Evolutionary conservation across 2,888 invertebrate species (phyloP).

Genomic region (Drosophila fungiperda): DNA sequence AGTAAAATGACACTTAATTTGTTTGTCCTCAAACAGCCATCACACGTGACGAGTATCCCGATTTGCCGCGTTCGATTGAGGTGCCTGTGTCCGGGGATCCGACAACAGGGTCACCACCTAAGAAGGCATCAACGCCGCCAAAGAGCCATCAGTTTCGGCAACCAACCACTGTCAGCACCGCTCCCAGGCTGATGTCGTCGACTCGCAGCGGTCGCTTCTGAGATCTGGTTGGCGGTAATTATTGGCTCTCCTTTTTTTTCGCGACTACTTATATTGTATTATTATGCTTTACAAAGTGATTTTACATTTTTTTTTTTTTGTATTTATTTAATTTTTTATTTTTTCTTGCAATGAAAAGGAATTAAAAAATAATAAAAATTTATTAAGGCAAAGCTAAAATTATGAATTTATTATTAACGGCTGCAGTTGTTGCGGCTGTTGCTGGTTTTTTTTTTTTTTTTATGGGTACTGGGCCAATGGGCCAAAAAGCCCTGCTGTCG

Average conservation of each 20-base stretch:
- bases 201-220: conserved; percentile 64
- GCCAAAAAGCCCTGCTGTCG: conserved; percentile 11
- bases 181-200: conserved; percentile 43
- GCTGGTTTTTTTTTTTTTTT: conserved; percentile 57
- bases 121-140: conserved; percentile 26
- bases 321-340: conserved; percentile 21
- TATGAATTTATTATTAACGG: conserved; percentile 75
- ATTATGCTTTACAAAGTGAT: conserved; percentile 56
- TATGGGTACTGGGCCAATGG: conserved; percentile 52
- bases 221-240: conserved; percentile 49
- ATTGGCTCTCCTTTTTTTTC: conserved; percentile 42
- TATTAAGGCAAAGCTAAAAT: conserved; percentile 77
- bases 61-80: conserved; percentile 80
- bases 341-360: conserved; percentile 56
- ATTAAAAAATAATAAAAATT: conserved; percentile 79
- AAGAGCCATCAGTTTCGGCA: conserved; percentile 16
- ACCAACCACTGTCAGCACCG: conserved; percentile 26
- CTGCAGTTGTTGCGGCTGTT: conserved; percentile 35
- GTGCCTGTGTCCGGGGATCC: conserved; percentile 58
- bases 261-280: conserved; percentile 61
- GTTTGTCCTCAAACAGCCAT: conserved; percentile 64
- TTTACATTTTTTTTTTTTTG: conserved; percentile 22
- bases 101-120: conserved; percentile 5
- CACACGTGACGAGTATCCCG: conserved; percentile 78
- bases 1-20: neutral